A percentile compares a stretch with the other conserved stretches of the same genome.
phyloP scores from a whole-genome alignment of 2,888 invertebrate genomes.

The Galerucella nymphaeae region DNA sequence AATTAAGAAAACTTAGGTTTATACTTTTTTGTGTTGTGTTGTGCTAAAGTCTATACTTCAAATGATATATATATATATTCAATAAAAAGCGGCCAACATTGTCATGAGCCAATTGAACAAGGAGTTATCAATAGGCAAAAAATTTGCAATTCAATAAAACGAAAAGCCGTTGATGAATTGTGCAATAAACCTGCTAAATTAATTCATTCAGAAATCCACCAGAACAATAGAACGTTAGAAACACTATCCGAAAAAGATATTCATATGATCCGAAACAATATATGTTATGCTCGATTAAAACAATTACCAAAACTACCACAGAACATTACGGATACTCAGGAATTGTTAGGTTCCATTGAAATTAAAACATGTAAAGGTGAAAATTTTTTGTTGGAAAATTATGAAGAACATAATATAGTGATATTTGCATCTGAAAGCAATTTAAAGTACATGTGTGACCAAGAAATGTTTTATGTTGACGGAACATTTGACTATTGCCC shows the following conservation, averaged over 20 bases:
- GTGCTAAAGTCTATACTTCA: too few species aligned
- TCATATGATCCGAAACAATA: background rate
- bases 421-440: too few species aligned
- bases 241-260: constrained; percentile 7
- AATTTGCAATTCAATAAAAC: background rate
- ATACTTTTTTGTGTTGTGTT: too few species aligned
- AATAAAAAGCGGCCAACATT: too few species aligned
- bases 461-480: too few species aligned
- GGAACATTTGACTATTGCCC: too few species aligned
- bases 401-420: too few species aligned
- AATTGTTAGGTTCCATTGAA: background rate
- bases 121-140: constrained; percentile 6
- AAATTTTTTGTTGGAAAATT: background rate
- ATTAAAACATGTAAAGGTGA: background rate
- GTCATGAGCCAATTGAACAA: background rate
- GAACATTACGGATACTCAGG: background rate
- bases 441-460: too few species aligned
- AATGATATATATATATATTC: too few species aligned
- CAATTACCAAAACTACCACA: background rate
- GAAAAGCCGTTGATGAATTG: constrained; percentile 2
- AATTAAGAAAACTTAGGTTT: too few species aligned
- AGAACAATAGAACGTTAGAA: background rate
- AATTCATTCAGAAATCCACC: constrained; percentile 7
- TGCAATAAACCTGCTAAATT: constrained; percentile 1
- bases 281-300: constrained; percentile 10